A percentile compares a stretch with the other conserved stretches of the same genome.
phyloP scores from a whole-genome alignment of 2,113 vertebrate genomes.

The Menidia beryllina region DNA sequence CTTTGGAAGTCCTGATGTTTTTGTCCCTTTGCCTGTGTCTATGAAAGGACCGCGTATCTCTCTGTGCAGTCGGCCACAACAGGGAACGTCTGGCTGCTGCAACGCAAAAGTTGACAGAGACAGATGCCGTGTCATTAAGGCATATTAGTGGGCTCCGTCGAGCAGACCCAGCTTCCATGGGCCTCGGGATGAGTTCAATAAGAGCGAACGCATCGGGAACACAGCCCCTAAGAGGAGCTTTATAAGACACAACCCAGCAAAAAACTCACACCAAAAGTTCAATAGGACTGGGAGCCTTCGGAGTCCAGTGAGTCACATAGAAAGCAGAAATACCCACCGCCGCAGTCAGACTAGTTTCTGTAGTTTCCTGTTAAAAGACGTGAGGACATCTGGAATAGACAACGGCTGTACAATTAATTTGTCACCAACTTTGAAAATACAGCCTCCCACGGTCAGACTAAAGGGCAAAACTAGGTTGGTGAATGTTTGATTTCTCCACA shows the following conservation, averaged over 20 bases:
- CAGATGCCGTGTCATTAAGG: conserved; percentile 84
- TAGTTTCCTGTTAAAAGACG: conserved; percentile 31
- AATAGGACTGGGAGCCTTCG: conserved; percentile 45
- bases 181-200: conserved; percentile 81
- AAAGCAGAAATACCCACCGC: conserved; percentile 29
- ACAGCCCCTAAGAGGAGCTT: conserved; percentile 49
- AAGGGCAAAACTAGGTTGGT: no score
- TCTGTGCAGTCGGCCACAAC: conserved; percentile 75
- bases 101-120: conserved; percentile 79
- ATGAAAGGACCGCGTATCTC: conserved; percentile 77
- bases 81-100: conserved; percentile 63
- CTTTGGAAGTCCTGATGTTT: conserved; percentile 50
- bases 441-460: no score
- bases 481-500: neutral
- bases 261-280: conserved; percentile 41
- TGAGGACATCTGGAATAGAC: conserved; percentile 24
- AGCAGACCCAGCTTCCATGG: conserved; percentile 70
- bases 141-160: conserved; percentile 83
- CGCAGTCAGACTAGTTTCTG: conserved; percentile 35
- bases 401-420: conserved; percentile 41
- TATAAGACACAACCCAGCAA: conserved; percentile 66
- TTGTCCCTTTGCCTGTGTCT: conserved; percentile 64
- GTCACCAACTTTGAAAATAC: conserved; percentile 29
- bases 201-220: conserved; percentile 62
- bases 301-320: conserved; percentile 43